phyloP scores from a whole-genome alignment of 2,888 invertebrate species.

The Crepidodera aurea region DNA sequence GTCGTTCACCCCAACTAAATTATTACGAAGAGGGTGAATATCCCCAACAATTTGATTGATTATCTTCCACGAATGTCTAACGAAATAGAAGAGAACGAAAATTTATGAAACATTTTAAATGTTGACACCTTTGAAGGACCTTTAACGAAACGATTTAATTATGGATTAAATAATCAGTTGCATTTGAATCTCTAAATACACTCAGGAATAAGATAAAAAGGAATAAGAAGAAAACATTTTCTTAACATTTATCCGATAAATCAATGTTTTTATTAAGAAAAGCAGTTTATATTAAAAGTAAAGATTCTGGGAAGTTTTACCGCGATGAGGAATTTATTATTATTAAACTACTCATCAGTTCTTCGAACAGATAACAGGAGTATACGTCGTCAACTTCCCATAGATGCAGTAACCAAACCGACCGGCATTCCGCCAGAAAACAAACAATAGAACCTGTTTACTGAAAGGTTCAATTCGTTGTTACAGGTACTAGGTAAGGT shows the following conservation, averaged over 20 bases:
- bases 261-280: background rate
- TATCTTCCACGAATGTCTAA: background rate
- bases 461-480: slow-evolving; percentile 7
- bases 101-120: too few species aligned
- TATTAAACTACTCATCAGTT: slow-evolving; percentile 8
- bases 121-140: too few species aligned
- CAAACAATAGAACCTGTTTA: slow-evolving; percentile 23
- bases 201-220: too few species aligned
- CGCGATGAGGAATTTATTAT: background rate
- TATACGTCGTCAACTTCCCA: slow-evolving; percentile 5
- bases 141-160: too few species aligned
- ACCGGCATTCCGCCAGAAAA: slow-evolving; percentile 2
- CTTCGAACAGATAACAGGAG: background rate
- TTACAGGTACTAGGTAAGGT: background rate
- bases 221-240: too few species aligned
- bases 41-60: background rate
- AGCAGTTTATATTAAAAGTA: background rate
- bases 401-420: background rate
- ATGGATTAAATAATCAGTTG: too few species aligned
- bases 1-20: background rate
- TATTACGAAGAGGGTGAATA: background rate
- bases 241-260: too few species aligned
- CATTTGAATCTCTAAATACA: too few species aligned
- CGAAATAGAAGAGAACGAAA: too few species aligned
- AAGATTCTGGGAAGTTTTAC: background rate